Base-by-base conservation (phyloP, 2,797 vertebrate species). In the Iguana delicatissima region DNA sequence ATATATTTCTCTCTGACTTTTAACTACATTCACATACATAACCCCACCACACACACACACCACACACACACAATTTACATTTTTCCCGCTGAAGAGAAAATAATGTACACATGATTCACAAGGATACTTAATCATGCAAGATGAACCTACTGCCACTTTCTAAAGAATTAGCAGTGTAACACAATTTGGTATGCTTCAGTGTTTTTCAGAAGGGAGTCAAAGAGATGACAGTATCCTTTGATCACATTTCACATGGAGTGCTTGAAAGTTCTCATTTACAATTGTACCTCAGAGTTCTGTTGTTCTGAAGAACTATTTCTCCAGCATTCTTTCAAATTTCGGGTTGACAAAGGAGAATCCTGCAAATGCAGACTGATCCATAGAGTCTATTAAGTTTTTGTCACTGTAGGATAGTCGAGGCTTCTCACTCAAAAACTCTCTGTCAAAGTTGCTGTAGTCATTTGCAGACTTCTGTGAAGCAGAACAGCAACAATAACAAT, bases 281-380 rank as follows among this genome's bases (percentile, higher is more conserved):
- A 83, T 14, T 0, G 0, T 87, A 84, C 46, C 87, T 81, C 9
- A 0, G 72, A 90, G 87, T 93, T 87, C 0, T 0, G 1, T 73
- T 59, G 16, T 84, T 3, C 0, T 72, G n/a, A 92, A 81, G 77
- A 76, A 79, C 76, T 91, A 99, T 89, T 98, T 98, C 79, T 95
- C 97, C 80, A 99, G 92, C 74, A 99, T 92, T 26, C 91, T 91
- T 81, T 99, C 98, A 94, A 99, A 98, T 95, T 96, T 98, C n/a
- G 98, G 98, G 93, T 99, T 99, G 95, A 98, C 94, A 20, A 99
- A 99, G 84, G 99, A 99, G 97, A 99, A 99, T 88, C 99, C 99
- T 13, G 84, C 89, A 8, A 99, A 99, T 0, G 98, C 98, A 0
- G 96, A 52, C 95, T 98, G 99, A 96, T 99, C 99, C 99, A 99